These are phyloP conservation scores for Vireo griseus DNA, from an alignment of 2,797 vertebrate genomes.

Conservation along the genomic window DNA sequence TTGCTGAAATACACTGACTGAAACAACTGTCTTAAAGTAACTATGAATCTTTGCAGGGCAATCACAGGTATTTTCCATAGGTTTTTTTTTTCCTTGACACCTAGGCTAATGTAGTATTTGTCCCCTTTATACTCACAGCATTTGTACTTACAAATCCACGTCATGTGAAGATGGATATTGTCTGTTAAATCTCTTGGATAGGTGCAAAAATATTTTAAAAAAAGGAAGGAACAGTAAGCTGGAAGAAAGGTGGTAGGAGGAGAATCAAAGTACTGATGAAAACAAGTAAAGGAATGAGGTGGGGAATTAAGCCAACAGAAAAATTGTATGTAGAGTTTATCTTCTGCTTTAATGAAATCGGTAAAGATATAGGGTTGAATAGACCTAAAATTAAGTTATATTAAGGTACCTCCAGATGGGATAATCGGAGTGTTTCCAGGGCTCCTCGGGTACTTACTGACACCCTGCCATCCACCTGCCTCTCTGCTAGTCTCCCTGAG, in stretches of 20 bases:
- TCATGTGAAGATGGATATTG: background rate
- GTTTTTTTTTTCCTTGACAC: background rate
- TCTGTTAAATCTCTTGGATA: background rate
- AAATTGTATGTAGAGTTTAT: background rate
- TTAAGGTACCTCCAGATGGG: background rate
- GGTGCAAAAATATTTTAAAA: background rate
- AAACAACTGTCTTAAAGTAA: background rate
- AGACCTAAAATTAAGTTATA: background rate
- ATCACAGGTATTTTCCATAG: background rate
- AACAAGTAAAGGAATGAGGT: background rate
- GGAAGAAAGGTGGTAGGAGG: background rate
- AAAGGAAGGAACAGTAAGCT: background rate
- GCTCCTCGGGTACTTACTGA: background rate
- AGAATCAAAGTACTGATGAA: background rate
- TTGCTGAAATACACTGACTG: constrained; percentile 45
- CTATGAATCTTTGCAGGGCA: background rate
- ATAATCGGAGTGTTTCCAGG: background rate
- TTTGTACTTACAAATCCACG: background rate
- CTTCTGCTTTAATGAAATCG: background rate
- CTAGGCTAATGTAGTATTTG: background rate
- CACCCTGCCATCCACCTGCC: background rate
- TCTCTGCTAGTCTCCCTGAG: background rate
- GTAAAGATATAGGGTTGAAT: background rate
- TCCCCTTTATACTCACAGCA: background rate
- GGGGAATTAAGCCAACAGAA: background rate